Percentiles rank a stretch among this genome's conserved stretches.
phyloP scores from a whole-genome alignment of 35 echinoderm and acorn worm genomes.

The Apostichopus japonicus region DNA sequence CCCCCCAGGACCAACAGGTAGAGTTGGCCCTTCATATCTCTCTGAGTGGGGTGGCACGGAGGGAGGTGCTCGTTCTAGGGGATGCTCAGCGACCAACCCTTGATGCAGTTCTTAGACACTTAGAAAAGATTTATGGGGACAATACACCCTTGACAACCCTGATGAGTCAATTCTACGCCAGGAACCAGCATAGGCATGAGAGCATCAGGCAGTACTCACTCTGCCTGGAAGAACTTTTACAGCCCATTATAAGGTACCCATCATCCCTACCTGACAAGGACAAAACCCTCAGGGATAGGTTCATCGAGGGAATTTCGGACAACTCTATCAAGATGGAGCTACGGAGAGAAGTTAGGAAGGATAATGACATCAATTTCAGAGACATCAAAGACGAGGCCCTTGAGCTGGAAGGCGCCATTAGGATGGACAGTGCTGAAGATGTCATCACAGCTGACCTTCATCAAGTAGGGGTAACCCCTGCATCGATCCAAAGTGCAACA shows the following conservation, averaged over 20 bases:
- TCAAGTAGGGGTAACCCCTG: not conserved
- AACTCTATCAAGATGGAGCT: not conserved
- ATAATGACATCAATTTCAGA: not conserved
- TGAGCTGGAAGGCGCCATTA: not conserved
- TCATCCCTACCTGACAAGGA: not conserved
- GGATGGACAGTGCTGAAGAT: not conserved
- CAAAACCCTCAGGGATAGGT: not conserved
- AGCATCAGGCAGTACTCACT: not conserved
- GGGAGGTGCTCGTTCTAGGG: not conserved
- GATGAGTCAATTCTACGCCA: slow-evolving; percentile 12
- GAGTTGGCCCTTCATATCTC: slow-evolving; percentile 35
- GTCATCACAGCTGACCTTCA: not conserved
- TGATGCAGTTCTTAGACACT: not conserved
- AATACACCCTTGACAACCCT: not conserved
- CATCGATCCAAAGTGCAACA: not conserved
- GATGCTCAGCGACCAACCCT: not conserved
- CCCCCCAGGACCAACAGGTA: slow-evolving; percentile 27
- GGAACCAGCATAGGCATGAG: not conserved
- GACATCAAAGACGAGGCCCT: slow-evolving; percentile 5
- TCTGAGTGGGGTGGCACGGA: slow-evolving; percentile 8
- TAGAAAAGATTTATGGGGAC: not conserved
- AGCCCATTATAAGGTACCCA: not conserved
- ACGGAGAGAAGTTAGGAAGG: not conserved
- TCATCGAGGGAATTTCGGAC: not conserved
- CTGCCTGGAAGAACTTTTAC: not conserved